These are phyloP conservation scores for Agonopterix arenella DNA, from an alignment of 2,888 invertebrate genomes.

Conservation along the genomic window DNA sequence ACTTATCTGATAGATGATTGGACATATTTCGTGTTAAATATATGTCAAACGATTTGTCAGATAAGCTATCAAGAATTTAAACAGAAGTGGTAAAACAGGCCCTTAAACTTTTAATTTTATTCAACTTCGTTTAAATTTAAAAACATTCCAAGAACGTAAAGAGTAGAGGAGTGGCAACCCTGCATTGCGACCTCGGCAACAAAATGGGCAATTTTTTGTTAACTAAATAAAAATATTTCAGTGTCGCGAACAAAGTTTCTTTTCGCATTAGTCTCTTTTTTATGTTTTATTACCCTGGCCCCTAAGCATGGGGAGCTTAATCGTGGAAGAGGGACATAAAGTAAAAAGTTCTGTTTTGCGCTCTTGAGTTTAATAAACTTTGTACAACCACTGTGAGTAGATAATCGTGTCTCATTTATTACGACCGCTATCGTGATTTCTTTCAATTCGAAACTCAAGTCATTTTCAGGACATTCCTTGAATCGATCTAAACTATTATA, in stretches of 20 bases:
- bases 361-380: background rate
- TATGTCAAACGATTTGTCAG: too few species aligned
- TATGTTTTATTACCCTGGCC: constrained; percentile 23
- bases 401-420: background rate
- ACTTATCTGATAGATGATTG: too few species aligned
- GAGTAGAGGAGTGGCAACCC: constrained; percentile 9
- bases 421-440: too few species aligned
- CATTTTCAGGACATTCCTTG: too few species aligned
- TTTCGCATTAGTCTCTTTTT: constrained; percentile 23
- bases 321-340: constrained; percentile 1
- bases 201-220: constrained; percentile 36
- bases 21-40: too few species aligned
- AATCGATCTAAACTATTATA: too few species aligned
- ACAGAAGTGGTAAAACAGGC: too few species aligned
- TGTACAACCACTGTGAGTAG: background rate
- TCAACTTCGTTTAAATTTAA: constrained; percentile 11
- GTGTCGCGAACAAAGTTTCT: constrained; percentile 21
- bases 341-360: constrained; percentile 1
- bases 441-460: too few species aligned
- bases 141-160: constrained; percentile 9
- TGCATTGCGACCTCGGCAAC: constrained; percentile 13
- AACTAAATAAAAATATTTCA: constrained; percentile 30
- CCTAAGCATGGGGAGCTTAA: constrained; percentile 11
- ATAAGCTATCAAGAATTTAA: too few species aligned
- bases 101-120: constrained; percentile 8